Base-by-base conservation (phyloP, 1,140 invertebrate species). In the Coenobita brevimanus region DNA sequence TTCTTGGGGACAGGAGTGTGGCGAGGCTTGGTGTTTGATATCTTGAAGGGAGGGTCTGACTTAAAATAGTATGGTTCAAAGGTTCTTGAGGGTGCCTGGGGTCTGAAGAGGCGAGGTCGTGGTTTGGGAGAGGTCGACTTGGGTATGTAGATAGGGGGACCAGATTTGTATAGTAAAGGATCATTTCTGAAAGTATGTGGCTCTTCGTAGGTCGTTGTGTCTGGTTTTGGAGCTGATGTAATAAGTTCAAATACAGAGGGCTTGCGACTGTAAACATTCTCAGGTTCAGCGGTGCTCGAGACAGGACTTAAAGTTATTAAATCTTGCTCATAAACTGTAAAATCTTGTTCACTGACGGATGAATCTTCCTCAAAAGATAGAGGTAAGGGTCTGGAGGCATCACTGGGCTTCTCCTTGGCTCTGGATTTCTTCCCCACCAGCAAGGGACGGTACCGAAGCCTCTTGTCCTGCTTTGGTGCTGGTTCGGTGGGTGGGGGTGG, bases 1-100 rank as follows among this genome's bases (percentile, higher is more conserved):
- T 82, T 82, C 80, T 69, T 82, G 38, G 80, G 80, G 2, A 82
- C 60, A 8, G 80, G 80, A 21, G 80, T 82, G 24, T 69, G 38
- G 2, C 62, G 36, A 17, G 62, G 62, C 60, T 69, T 67, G 30
- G 33, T 38, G 24, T 17, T n/a, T 24, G 13, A 4, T 21, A 10
- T 36, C 8, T 21, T 30, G 4, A 41, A 3, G 54, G 57, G 33
- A 21, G 33, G 60, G 17, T 62, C 79, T 4, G 57, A n/a, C 33
- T 64, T 36, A 36, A 67, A 81, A 30, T 62, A 64, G 36, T 62
- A 64, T 17, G 79, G 57, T 4, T 38, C 21, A 2, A 67, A 15
- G 15, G 79, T 21, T 3, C 54, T n/a, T 38, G 60, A 30, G 10
- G 60, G 60, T 41, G 60, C 36, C 36, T 21, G 2, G 75, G 75